A percentile compares a stretch with the other conserved stretches of the same genome.
These are phyloP conservation scores for Elgaria multicarinata DNA, from an alignment of 2,113 vertebrate species.

Conservation along the genomic window DNA sequence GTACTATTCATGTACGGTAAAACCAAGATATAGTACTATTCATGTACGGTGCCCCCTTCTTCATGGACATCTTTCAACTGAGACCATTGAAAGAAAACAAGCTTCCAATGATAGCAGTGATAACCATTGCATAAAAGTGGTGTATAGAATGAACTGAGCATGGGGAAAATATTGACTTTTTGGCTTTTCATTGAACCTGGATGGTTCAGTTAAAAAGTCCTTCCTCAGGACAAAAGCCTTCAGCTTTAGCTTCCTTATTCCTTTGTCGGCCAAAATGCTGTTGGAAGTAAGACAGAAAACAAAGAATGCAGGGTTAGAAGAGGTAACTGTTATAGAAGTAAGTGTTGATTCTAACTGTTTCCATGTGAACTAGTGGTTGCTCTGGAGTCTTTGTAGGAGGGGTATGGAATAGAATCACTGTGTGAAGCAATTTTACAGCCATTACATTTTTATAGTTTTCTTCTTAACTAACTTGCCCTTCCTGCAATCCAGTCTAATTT, in stretches of 20 bases:
- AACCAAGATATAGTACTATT: neutral
- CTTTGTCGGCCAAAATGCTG: neutral
- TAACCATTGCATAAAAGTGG: neutral
- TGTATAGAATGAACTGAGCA: neutral
- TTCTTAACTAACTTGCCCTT: neutral
- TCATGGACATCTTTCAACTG: neutral
- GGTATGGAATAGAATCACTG: neutral
- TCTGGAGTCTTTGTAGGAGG: constrained; percentile 16
- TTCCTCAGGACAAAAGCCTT: neutral
- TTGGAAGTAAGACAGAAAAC: neutral
- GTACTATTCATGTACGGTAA: no score
- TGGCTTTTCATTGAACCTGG: neutral
- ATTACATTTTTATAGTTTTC: neutral
- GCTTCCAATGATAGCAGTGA: neutral
- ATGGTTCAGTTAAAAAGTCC: neutral
- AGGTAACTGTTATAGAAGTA: constrained; percentile 13
- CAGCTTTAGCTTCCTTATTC: neutral
- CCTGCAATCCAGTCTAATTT: constrained; percentile 25
- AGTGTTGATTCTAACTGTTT: neutral
- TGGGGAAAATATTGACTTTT: neutral
- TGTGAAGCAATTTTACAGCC: constrained; percentile 31
- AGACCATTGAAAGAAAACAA: neutral
- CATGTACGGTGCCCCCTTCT: neutral
- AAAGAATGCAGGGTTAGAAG: constrained; percentile 18
- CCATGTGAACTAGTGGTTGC: neutral